Percentiles rank a stretch among this genome's conserved stretches.
These are phyloP conservation scores for Masnerella sp. DNA, from an alignment of 2,888 invertebrate genomes.

Conservation along the genomic window DNA sequence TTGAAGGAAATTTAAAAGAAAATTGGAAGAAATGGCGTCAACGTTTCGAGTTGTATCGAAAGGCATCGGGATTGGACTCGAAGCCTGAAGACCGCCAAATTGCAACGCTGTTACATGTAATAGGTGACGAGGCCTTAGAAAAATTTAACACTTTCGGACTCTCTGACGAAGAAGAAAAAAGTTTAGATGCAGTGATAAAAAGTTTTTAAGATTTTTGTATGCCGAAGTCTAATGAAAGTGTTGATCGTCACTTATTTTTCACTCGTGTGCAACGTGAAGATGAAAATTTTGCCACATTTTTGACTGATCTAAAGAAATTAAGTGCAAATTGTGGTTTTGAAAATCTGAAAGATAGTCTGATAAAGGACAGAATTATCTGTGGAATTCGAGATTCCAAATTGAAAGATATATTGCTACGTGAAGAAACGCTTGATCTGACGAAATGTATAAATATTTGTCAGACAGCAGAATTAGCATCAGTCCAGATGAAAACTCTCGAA, in stretches of 20 bases:
- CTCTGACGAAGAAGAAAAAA: constrained; percentile 39
- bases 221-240: constrained; percentile 53
- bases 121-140: constrained; percentile 60
- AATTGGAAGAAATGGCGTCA: constrained; percentile 64
- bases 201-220: constrained; percentile 57
- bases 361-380: constrained; percentile 42
- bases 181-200: constrained; percentile 40
- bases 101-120: constrained; percentile 60
- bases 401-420: constrained; percentile 33
- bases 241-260: constrained; percentile 61
- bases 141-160: constrained; percentile 59
- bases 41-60: constrained; percentile 61
- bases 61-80: constrained; percentile 58
- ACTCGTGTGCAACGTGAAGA: constrained; percentile 21
- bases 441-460: constrained; percentile 31
- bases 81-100: constrained; percentile 57
- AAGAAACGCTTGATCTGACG: constrained; percentile 27
- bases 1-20: constrained; percentile 56
- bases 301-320: constrained; percentile 62
- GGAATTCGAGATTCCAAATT: constrained; percentile 32
- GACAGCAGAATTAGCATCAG: constrained; percentile 31
- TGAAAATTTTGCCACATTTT: constrained; percentile 58
- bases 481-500: constrained; percentile 1
- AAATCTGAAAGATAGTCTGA: constrained; percentile 48
- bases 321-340: constrained; percentile 61